phyloP scores from a whole-genome alignment of 2,113 vertebrate species.

The Polypterus senegalus region DNA sequence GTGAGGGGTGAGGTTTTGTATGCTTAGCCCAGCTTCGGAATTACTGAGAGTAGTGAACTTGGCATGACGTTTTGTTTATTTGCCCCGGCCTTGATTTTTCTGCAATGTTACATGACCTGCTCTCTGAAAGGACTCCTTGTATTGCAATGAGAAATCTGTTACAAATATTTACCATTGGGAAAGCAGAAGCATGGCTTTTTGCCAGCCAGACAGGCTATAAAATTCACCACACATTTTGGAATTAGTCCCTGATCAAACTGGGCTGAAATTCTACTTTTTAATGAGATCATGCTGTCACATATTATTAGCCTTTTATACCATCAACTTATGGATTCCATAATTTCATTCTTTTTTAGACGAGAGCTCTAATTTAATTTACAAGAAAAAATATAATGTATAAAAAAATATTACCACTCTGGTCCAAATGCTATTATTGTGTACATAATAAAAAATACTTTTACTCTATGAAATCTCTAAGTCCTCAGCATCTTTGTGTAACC shows the following conservation, averaged over 20 bases:
- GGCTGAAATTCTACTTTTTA: slow-evolving; percentile 86
- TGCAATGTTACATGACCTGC: slow-evolving; percentile 64
- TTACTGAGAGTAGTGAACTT: slow-evolving; percentile 73
- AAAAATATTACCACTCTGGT: too few species aligned
- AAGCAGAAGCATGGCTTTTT: slow-evolving; percentile 67
- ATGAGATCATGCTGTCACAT: slow-evolving; percentile 86
- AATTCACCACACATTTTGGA: slow-evolving; percentile 88
- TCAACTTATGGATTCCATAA: slow-evolving; percentile 73
- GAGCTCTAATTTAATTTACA: slow-evolving; percentile 47
- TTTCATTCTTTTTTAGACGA: slow-evolving; percentile 62
- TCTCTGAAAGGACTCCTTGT: slow-evolving; percentile 92
- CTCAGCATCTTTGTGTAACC: background rate
- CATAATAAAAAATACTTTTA: too few species aligned
- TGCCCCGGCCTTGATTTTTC: slow-evolving; percentile 80
- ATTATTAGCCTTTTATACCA: slow-evolving; percentile 78
- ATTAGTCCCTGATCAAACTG: slow-evolving; percentile 72
- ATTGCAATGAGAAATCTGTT: slow-evolving; percentile 87
- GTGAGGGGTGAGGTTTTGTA: slow-evolving; percentile 63
- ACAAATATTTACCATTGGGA: slow-evolving; percentile 93
- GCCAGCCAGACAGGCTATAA: slow-evolving; percentile 89
- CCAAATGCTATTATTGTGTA: too few species aligned
- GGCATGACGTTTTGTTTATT: slow-evolving; percentile 87
- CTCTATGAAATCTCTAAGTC: background rate
- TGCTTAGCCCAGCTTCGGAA: slow-evolving; percentile 59
- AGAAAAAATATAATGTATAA: too few species aligned